These are phyloP conservation scores for Watsonalla cultraria DNA, from an alignment of 2,888 invertebrate species.

Conservation along the genomic window DNA sequence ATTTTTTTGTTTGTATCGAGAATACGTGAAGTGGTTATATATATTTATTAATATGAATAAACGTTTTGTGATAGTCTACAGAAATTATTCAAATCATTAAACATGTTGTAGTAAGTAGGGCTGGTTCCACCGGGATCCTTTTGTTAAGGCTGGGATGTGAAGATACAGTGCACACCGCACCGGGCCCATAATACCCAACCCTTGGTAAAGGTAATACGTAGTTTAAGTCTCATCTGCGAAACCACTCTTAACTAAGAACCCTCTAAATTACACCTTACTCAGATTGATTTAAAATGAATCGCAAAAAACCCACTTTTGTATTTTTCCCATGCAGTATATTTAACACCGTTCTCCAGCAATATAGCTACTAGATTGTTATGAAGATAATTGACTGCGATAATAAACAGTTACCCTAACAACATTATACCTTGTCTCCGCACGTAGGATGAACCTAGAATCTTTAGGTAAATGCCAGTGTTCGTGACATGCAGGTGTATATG, in stretches of 20 bases:
- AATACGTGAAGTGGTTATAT: neutral
- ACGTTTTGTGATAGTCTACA: conserved; percentile 14
- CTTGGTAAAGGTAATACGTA: conserved; percentile 52
- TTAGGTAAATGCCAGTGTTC: neutral
- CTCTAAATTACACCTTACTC: conserved; percentile 69
- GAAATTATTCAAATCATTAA: conserved; percentile 19
- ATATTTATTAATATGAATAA: conserved; percentile 7
- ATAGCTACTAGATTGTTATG: no score
- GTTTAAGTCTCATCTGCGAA: conserved; percentile 75
- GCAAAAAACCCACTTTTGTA: conserved; percentile 12
- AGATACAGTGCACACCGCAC: conserved; percentile 71
- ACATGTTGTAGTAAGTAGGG: conserved; percentile 44
- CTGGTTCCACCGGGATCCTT: conserved; percentile 64
- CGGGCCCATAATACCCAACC: conserved; percentile 68
- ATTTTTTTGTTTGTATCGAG: conserved; percentile 3
- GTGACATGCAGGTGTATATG: neutral
- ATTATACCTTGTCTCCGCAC: no score
- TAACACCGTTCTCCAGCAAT: no score
- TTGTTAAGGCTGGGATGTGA: conserved; percentile 69
- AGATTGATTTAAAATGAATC: conserved; percentile 74
- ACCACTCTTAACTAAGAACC: conserved; percentile 74
- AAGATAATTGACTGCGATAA: no score
- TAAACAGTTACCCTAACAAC: no score
- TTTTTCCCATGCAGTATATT: no score
- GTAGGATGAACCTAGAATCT: no score